phyloP scores from a whole-genome alignment of 2,797 vertebrate genomes.

The Nasua narica region DNA sequence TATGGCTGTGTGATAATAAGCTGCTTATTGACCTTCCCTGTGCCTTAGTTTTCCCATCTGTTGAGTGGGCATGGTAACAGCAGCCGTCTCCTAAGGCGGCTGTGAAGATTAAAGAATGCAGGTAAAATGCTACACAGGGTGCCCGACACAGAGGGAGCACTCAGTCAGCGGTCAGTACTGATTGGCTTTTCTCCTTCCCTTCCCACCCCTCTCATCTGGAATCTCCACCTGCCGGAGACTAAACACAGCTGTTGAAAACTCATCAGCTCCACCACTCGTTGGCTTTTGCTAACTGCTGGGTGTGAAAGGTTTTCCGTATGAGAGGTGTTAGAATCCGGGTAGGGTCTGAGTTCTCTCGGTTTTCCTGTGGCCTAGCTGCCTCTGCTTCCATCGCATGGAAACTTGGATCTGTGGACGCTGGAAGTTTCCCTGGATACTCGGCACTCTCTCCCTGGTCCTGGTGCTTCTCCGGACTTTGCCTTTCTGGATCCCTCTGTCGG shows the following conservation, averaged over 20 bases:
- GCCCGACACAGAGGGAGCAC: neutral
- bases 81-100: neutral
- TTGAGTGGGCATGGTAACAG: neutral
- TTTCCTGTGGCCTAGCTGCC: neutral
- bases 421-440: neutral
- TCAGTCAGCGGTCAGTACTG: neutral
- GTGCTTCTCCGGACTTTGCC: neutral
- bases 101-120: neutral
- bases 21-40: neutral
- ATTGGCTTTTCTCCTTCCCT: neutral
- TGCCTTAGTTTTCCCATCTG: neutral
- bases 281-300: neutral
- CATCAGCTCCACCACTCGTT: neutral
- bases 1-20: neutral
- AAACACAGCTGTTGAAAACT: neutral
- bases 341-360: neutral
- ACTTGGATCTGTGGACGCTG: neutral
- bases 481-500: neutral
- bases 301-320: neutral
- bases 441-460: neutral
- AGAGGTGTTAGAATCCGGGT: neutral
- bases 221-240: neutral
- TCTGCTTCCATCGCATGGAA: neutral
- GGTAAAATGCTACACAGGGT: neutral
- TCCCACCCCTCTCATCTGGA: neutral